Evolutionary conservation across 1,140 invertebrate species (phyloP), one percentile per base, ranked within the genome.

Genomic region (Calliphora vicina): DNA sequence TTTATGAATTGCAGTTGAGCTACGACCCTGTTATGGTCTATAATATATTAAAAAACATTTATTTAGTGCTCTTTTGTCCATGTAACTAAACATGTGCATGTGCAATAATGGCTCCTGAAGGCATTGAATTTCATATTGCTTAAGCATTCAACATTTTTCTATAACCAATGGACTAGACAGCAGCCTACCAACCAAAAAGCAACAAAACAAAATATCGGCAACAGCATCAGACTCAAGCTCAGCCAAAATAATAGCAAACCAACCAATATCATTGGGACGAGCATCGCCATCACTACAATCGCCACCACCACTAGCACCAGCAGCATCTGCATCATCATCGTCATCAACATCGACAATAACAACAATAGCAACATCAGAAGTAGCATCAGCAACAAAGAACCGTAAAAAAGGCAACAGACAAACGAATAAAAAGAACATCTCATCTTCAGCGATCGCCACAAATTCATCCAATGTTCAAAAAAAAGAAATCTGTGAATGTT

Each of bases 81-180:
- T 17, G 50, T 57, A 57, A 57, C 50, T 57, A 57, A 57, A 57
- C 50, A 57, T 57, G 50, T 57, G 50, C 50, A 57, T 57, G 50
- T 17, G 50, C 50, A 57, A 57, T 57, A 73, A 73, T 73, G 72
- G 26, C 67, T 73, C 72, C 25, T 27, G 23, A 27, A 73, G 72
- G 26, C 23, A 73, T 73, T 73, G 26, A 26, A 27, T 73, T 29
- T 73, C 72, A 73, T 73, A 73, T 57, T 57, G 13, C 50, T 57
- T 57, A 57, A 57, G 50, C 50, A 57, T 57, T n/a, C 50, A 57
- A 57, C 1, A 15, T 57, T 57, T n/a, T 57, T 57, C 50, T 15
- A 57, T 57, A 17, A n/a, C 50, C 50, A n/a, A 57, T 57, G 50
- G 50, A 57, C 50, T 57, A 57, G 50, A 57, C 50, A 57, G 17